Percentiles rank a stretch among this genome's conserved stretches.
Evolutionary conservation across 1,140 invertebrate species (phyloP).

Genomic region (Copidosoma floridanum): DNA sequence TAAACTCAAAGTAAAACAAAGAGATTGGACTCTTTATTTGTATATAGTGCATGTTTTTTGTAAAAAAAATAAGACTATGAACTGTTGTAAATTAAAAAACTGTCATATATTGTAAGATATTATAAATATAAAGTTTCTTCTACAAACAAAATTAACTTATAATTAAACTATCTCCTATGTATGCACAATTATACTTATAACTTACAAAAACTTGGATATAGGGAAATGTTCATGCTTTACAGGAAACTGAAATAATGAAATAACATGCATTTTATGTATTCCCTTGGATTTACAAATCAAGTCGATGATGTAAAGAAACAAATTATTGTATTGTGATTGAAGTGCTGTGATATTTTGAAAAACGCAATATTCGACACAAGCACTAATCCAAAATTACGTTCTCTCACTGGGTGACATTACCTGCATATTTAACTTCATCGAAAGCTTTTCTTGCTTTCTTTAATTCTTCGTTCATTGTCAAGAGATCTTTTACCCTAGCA

Average conservation of each 20-base stretch:
- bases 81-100: conserved; percentile 13
- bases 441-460: conserved; percentile 99
- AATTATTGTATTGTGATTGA: too few relatives aligned
- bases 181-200: too few relatives aligned
- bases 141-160: too few relatives aligned
- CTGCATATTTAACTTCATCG: conserved; percentile 97
- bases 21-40: neutral
- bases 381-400: conserved; percentile 12
- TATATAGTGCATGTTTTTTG: neutral
- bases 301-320: conserved; percentile 2
- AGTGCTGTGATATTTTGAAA: too few relatives aligned
- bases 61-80: too few relatives aligned
- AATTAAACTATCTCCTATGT: too few relatives aligned
- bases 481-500: conserved; percentile 94
- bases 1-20: conserved; percentile 1
- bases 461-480: conserved; percentile 99
- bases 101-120: too few relatives aligned
- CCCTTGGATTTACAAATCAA: too few relatives aligned
- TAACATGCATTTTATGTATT: conserved; percentile 7
- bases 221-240: conserved; percentile 7
- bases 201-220: neutral
- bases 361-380: conserved; percentile 14
- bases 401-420: conserved; percentile 46
- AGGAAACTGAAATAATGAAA: conserved; percentile 8
- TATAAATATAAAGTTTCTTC: too few relatives aligned